Conservation (phyloP, 2,888 invertebrate genomes). For the Hemithea aestivaria region DNA sequence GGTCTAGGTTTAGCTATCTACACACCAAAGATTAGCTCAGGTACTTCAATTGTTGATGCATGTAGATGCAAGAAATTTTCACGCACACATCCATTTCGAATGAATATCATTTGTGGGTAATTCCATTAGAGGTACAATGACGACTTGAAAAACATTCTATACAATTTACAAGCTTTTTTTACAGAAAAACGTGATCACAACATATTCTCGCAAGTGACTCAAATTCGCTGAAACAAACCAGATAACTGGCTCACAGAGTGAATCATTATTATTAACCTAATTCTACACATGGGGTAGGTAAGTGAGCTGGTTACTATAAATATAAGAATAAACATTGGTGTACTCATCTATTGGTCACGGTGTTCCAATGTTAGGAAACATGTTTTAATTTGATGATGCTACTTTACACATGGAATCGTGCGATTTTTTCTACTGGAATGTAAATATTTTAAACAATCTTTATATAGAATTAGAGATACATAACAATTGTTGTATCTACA, state of each 20-base stretch:
- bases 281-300: slow-evolving; percentile 16
- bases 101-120: too few species aligned
- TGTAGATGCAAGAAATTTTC: too few species aligned
- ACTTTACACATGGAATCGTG: too few species aligned
- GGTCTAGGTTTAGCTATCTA: too few species aligned
- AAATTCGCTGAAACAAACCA: slow-evolving; percentile 15
- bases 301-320: slow-evolving; percentile 16
- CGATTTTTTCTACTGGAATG: too few species aligned
- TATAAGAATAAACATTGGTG: slow-evolving; percentile 14
- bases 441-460: too few species aligned
- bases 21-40: too few species aligned
- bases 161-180: slow-evolving; percentile 3
- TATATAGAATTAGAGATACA: too few species aligned
- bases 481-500: too few species aligned
- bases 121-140: too few species aligned
- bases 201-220: slow-evolving; percentile 13
- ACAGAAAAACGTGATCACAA: slow-evolving; percentile 8
- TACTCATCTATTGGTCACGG: slow-evolving; percentile 12
- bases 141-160: neutral
- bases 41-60: too few species aligned
- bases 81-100: too few species aligned
- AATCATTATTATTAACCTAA: slow-evolving; percentile 21
- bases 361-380: slow-evolving; percentile 1
- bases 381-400: neutral
- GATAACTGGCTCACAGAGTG: slow-evolving; percentile 13